Percentiles rank a stretch among this genome's conserved stretches.
phyloP scores from a whole-genome alignment of 1,140 invertebrate species.

The Apis laboriosa region DNA sequence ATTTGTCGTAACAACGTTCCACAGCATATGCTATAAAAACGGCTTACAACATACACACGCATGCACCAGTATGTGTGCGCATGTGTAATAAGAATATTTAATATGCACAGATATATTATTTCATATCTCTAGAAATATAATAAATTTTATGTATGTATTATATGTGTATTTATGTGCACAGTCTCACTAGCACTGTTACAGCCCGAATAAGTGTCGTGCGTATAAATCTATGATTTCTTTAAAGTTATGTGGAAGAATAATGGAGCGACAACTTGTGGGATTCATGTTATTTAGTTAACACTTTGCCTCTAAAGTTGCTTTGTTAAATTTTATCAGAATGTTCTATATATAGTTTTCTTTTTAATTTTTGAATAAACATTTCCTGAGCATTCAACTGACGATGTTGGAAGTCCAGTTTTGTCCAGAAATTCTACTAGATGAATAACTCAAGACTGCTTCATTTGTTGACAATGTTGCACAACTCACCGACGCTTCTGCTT shows the following conservation, averaged over 20 bases:
- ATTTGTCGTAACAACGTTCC: slow-evolving; percentile 65
- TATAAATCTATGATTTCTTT: slow-evolving; percentile 55
- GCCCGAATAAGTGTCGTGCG: slow-evolving; percentile 48
- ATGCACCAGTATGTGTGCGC: slow-evolving; percentile 12
- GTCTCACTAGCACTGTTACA: slow-evolving; percentile 72
- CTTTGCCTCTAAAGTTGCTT: slow-evolving; percentile 71
- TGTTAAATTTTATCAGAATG: slow-evolving; percentile 63
- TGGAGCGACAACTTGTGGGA: slow-evolving; percentile 37
- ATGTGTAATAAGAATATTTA: slow-evolving; percentile 57
- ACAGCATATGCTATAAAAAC: slow-evolving; percentile 44
- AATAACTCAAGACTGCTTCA: slow-evolving; percentile 74
- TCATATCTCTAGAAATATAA: slow-evolving; percentile 68
- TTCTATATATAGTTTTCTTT: slow-evolving; percentile 55
- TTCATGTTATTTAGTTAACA: slow-evolving; percentile 60
- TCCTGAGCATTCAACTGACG: slow-evolving; percentile 50
- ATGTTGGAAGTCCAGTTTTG: slow-evolving; percentile 63
- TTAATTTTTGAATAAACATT: slow-evolving; percentile 56
- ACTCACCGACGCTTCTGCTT: slow-evolving; percentile 72
- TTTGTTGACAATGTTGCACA: slow-evolving; percentile 76
- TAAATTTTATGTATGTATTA: slow-evolving; percentile 70
- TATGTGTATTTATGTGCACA: slow-evolving; percentile 60
- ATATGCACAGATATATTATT: slow-evolving; percentile 57
- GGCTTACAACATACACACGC: slow-evolving; percentile 48
- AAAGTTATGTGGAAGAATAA: slow-evolving; percentile 56
- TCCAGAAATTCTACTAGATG: slow-evolving; percentile 71